A percentile compares a stretch with the other conserved stretches of the same genome.
Conservation (phyloP, 2,113 vertebrate species). For the Acrocephalus kingi region DNA sequence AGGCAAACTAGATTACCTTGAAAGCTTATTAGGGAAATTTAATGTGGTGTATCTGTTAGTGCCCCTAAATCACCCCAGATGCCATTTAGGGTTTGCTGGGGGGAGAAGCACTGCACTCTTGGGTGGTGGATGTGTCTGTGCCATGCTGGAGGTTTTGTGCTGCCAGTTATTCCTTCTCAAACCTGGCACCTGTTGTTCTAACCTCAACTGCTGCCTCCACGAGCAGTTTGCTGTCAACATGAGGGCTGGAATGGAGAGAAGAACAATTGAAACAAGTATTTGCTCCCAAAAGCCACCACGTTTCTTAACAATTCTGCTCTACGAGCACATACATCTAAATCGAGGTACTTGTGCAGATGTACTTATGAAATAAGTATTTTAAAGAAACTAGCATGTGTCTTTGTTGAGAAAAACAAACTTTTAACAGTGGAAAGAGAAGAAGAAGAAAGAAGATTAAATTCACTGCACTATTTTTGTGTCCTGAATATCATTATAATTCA, state of each 20-base stretch:
- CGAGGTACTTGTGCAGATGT: background rate
- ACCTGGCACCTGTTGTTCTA: background rate
- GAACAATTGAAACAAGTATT: background rate
- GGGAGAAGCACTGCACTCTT: background rate
- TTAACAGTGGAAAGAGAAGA: background rate
- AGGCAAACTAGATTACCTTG: background rate
- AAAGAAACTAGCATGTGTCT: background rate
- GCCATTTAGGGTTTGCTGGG: background rate
- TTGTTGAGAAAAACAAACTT: background rate
- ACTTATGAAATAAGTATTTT: background rate
- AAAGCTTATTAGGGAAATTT: background rate
- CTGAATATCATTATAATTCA: background rate
- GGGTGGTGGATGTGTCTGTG: background rate
- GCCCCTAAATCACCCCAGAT: background rate
- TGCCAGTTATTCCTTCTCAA: background rate
- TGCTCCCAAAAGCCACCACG: background rate
- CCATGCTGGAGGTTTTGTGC: background rate
- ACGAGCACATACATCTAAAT: background rate
- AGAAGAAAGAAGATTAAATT: background rate
- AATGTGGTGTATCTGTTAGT: background rate
- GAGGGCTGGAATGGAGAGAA: background rate
- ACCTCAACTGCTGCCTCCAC: background rate
- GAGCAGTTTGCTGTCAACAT: background rate
- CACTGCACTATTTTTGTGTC: background rate
- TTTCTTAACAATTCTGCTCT: background rate